Percentiles rank a stretch among this genome's conserved stretches.
Evolutionary conservation across 2,888 invertebrate genomes (phyloP).

Genomic region (Frankliniella fusca): DNA sequence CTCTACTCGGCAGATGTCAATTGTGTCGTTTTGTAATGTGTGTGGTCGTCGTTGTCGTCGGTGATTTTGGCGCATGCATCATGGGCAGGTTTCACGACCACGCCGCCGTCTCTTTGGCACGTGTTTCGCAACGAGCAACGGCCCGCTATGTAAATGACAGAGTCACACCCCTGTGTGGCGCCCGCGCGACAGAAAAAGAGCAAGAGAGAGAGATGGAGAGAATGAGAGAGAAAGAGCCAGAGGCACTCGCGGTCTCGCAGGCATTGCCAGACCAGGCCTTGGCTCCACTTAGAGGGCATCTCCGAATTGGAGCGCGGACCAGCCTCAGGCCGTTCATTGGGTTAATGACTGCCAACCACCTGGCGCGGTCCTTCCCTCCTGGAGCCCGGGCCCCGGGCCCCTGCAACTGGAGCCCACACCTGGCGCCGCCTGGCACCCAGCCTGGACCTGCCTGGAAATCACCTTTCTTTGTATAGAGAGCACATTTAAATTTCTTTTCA

Average conservation of each 20-base stretch:
- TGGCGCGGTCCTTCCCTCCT: neutral
- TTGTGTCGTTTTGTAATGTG: too few relatives aligned
- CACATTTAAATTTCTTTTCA: too few relatives aligned
- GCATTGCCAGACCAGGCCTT: neutral
- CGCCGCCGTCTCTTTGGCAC: neutral
- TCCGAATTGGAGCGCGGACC: neutral
- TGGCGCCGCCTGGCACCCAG: too few relatives aligned
- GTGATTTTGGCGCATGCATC: too few relatives aligned
- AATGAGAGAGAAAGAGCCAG: neutral
- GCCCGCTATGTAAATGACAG: neutral
- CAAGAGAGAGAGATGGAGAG: too few relatives aligned
- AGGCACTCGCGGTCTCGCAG: neutral
- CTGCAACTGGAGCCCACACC: too few relatives aligned
- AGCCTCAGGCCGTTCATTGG: neutral
- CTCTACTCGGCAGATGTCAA: too few relatives aligned
- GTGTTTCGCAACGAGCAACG: neutral
- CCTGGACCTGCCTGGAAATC: too few relatives aligned
- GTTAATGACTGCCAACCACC: neutral
- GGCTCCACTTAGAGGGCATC: slow-evolving; percentile 13
- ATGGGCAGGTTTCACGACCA: too few relatives aligned
- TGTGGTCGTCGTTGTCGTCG: too few relatives aligned
- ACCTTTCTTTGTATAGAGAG: too few relatives aligned
- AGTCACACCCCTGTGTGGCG: neutral
- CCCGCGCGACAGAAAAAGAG: too few relatives aligned
- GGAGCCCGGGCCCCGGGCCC: neutral